Evolutionary conservation across 92 coral and sea anemone species (phyloP), one percentile per base, ranked within the genome.

Genomic region (Parazoanthus darwini): DNA sequence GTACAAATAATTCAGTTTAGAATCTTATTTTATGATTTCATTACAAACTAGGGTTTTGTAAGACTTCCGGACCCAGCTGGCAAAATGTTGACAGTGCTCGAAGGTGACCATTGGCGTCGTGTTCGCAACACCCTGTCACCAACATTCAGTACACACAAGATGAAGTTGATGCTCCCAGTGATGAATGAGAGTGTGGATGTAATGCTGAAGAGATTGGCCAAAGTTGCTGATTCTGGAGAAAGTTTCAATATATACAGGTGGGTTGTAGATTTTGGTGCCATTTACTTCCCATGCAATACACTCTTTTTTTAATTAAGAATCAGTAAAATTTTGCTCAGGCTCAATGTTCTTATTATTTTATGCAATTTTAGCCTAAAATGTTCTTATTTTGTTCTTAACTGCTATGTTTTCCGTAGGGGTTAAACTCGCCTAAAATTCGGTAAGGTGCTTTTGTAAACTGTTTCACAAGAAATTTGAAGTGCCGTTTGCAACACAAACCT

Each of bases 141-240:
- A 39, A 90, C 94, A 38, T 94, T 94, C 88, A 93, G 95, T 72
- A 93, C 96, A n/a, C 89, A 85, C 66, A 93, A 91, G 66, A 51
- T 93, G 90, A 94, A 91, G 79, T 39, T 82, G 88, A 90, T 88
- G 93, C 85, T 93, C 23, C 91, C 93, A 3, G 67, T 94, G 44
- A 94, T 94, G 93, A 90, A 94, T 71, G 78, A 77, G 77, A 90
- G 96, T 4, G 91, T 92, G 79, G 96, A 94, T 87, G 89, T 88
- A 1, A 68, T 94, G 71, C 46, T 93, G 70, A 66, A 66, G 88
- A 91, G 90, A 66, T 58, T 94, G 36, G 91, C 78, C 13, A 70
- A 84, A 29, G 94, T 82, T 50, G 92, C 93, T 14, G 92, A 86
- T 78, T 87, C 90, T 36, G 90, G 90, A 36, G 91, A 92, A 68